Conservation (phyloP, 2,888 invertebrate species). For the Xanthia togata region DNA sequence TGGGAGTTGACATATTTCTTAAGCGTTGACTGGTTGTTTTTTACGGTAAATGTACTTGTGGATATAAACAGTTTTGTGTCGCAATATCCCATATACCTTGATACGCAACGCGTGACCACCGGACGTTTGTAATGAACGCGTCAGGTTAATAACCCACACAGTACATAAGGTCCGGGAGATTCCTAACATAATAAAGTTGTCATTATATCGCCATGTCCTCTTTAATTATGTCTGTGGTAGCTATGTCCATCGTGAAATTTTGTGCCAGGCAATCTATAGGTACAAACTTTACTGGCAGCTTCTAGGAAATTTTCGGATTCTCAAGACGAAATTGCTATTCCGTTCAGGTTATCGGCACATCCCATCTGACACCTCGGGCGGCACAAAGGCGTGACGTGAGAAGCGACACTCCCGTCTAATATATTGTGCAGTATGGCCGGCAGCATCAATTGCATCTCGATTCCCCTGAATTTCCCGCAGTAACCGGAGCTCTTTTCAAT, state of each 20-base stretch:
- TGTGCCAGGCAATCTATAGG: background rate
- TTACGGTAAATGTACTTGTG: conserved; percentile 69
- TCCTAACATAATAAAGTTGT: conserved; percentile 78
- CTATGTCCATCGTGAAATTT: conserved; percentile 13
- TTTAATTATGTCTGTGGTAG: conserved; percentile 57
- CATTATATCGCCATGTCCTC: conserved; percentile 69
- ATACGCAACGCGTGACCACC: conserved; percentile 84
- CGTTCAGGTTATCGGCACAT: conserved; percentile 52
- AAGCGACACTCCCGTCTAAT: conserved; percentile 71
- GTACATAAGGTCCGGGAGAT: conserved; percentile 75
- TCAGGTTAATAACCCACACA: conserved; percentile 84
- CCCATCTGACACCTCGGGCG: conserved; percentile 64
- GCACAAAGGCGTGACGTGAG: conserved; percentile 75
- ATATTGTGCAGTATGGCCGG: conserved; percentile 82
- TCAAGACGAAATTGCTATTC: conserved; percentile 54
- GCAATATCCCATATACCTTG: conserved; percentile 84
- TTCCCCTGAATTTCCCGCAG: conserved; percentile 84
- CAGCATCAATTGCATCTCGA: conserved; percentile 84
- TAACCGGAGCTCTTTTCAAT: conserved; percentile 88
- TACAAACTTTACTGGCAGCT: conserved; percentile 17
- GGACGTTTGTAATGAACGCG: conserved; percentile 84
- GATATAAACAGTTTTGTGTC: conserved; percentile 74
- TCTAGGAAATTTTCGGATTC: conserved; percentile 42
- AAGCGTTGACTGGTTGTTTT: conserved; percentile 66
- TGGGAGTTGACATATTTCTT: conserved; percentile 76